Base-by-base conservation (phyloP, 2,113 vertebrate species). In the Saiga tatarica region DNA sequence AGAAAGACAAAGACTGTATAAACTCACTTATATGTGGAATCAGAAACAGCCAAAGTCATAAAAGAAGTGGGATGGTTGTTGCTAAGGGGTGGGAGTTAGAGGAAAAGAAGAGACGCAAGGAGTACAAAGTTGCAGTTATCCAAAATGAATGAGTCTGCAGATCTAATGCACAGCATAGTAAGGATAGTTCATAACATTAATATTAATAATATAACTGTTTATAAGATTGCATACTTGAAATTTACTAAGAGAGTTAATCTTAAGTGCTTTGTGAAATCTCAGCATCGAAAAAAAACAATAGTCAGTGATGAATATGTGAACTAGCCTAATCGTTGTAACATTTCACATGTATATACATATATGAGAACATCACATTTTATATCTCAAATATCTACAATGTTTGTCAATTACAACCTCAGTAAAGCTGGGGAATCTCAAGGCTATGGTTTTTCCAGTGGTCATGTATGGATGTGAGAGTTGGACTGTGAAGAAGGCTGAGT, bases 401-500 rank as follows among this genome's bases (percentile, higher is more conserved):
- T 62, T 53, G 10, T 78, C n/a, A 76, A 33, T 74, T 84, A 78
- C n/a, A 85, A 76, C 10, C 53, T 87, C 57, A 79, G 23, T 53
- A 91, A 64, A 86, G 10, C 7, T 21, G 26, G 79, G 6, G 19
- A 39, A 52, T 39, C 21, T 21, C 42, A 94, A 57, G 55, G 23
- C 23, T 57, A 57, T 57, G 9, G 23, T 57, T 57, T 25, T 25
- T 57, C 23, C 55, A 4, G 23, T 25, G 23, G 23, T 57, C 55
- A 57, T 57, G 8, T 57, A 57, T 57, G 55, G 55, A 57, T 57
- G 55, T 0, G 3, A 57, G 23, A 25, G 55, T 25, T 57, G 55
- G 55, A 10, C 23, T 57, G 55, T 57, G 9, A 57, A 57, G 23
- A 25, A 57, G 0, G 55, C 55, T 4, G 3, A 57, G 1, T 0